Conservation (phyloP, 2,797 vertebrate species). For the Sebastes umbrosus region DNA sequence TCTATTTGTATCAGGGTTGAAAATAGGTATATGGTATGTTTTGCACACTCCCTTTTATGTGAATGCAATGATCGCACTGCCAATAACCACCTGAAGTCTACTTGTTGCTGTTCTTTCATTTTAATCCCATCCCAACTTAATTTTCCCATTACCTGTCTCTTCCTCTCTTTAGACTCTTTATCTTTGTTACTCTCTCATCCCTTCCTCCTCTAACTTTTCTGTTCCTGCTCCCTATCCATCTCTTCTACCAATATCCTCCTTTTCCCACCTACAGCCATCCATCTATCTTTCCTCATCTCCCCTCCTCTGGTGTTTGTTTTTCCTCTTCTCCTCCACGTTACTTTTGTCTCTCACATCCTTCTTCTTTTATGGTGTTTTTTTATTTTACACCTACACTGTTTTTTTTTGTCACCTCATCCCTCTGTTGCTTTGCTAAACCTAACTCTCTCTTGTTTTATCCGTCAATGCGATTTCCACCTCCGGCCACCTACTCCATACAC, state of each 20-base stretch:
- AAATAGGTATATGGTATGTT: not conserved
- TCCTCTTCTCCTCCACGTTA: not conserved
- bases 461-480: not conserved
- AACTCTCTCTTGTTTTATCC: not conserved
- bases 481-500: not conserved
- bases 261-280: not conserved
- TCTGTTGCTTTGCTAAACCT: not conserved
- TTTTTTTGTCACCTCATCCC: not conserved
- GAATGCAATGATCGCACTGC: not conserved
- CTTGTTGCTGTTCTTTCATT: constrained; percentile 20
- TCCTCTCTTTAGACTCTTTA: not conserved
- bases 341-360: constrained; percentile 7
- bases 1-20: not conserved
- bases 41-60: not conserved
- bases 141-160: not conserved
- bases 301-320: not conserved
- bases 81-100: not conserved
- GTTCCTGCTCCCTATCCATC: constrained; percentile 16
- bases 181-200: constrained; percentile 15
- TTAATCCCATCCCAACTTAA: not conserved
- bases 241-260: not conserved
- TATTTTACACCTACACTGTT: not conserved
- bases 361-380: not conserved
- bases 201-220: constrained; percentile 1
- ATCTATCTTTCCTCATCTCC: constrained; percentile 18